phyloP scores from a whole-genome alignment of 2,888 invertebrate species.

The Encarsia formosa region DNA sequence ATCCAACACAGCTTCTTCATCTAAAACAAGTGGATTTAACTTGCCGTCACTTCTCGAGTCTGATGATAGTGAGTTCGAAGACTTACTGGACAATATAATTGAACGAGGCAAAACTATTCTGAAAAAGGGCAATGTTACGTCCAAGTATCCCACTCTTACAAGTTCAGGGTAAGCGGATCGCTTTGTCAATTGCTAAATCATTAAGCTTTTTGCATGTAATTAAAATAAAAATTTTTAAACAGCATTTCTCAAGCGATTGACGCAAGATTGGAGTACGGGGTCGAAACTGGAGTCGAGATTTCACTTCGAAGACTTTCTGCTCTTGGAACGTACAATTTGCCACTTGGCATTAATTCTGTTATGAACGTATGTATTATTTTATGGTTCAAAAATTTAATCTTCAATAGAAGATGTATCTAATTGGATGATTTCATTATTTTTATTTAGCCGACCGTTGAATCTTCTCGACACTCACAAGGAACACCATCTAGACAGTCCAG shows the following conservation, averaged over 20 bases:
- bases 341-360: constrained; percentile 55
- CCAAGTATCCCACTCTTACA: constrained; percentile 44
- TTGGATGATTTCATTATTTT: background rate
- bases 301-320: constrained; percentile 67
- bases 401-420: background rate
- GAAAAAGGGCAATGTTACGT: constrained; percentile 52
- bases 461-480: constrained; percentile 21
- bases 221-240: constrained; percentile 31
- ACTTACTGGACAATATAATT: constrained; percentile 67
- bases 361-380: constrained; percentile 43
- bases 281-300: constrained; percentile 75
- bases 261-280: constrained; percentile 73
- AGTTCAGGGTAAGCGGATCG: constrained; percentile 43
- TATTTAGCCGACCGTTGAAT: constrained; percentile 28
- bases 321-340: constrained; percentile 61
- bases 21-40: constrained; percentile 51
- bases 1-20: constrained; percentile 37
- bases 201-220: background rate
- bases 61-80: constrained; percentile 78
- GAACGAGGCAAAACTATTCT: constrained; percentile 61
- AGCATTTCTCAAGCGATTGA: constrained; percentile 70
- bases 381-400: background rate
- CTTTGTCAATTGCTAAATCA: background rate
- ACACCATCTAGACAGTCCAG: constrained; percentile 28
- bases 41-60: constrained; percentile 72